Evolutionary conservation across 2,113 vertebrate species (phyloP).

Genomic region (Rousettus leschenaultii): DNA sequence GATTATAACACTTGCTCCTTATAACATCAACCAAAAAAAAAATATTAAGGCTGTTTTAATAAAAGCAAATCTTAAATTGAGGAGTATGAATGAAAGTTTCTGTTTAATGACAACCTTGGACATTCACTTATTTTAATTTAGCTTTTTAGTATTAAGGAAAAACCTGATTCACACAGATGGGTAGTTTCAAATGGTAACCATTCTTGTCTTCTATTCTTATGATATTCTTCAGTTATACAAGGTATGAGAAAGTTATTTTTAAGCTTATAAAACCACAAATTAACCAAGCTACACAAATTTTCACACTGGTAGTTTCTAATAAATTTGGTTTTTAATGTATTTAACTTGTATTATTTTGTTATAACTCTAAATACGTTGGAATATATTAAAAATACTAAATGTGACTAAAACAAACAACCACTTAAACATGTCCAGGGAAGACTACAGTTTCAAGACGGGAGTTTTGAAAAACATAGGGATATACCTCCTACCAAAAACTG

Average conservation of each 20-base stretch:
- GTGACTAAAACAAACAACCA: neutral
- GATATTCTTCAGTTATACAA: neutral
- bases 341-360: neutral
- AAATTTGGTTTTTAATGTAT: neutral
- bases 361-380: neutral
- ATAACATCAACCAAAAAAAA: neutral
- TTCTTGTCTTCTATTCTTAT: neutral
- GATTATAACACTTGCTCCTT: neutral
- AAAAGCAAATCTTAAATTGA: conserved; percentile 27
- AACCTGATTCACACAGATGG: neutral
- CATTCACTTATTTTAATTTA: neutral
- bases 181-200: neutral
- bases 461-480: neutral
- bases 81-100: neutral
- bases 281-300: neutral
- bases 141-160: neutral
- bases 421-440: neutral
- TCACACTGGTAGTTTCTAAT: neutral
- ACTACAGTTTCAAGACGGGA: neutral
- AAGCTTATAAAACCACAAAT: neutral
- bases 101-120: neutral
- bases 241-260: neutral
- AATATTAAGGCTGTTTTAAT: neutral
- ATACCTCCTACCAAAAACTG: neutral
- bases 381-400: neutral